Conservation (phyloP, 1,140 invertebrate species). For the Hypsibius dujardini region DNA sequence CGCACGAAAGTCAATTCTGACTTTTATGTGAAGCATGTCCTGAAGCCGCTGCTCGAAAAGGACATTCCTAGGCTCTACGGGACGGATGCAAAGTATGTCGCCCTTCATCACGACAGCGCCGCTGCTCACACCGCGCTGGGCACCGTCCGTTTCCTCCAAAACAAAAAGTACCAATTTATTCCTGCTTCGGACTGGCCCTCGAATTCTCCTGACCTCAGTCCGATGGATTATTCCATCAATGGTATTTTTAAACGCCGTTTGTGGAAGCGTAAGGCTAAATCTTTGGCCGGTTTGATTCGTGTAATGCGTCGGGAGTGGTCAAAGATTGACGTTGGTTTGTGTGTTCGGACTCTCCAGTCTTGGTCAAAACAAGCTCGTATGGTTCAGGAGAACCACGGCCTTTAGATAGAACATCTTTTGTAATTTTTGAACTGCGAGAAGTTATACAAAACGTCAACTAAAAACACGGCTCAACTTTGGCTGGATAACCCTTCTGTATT, state of each 20-base stretch:
- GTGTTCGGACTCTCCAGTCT: background rate
- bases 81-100: background rate
- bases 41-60: slow-evolving; percentile 5
- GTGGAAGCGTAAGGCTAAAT: background rate
- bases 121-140: background rate
- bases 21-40: background rate
- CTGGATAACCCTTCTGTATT: too few relatives aligned
- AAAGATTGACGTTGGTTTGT: background rate
- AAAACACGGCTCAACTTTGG: too few relatives aligned
- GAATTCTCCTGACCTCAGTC: background rate
- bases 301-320: background rate
- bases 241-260: background rate
- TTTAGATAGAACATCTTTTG: slow-evolving; percentile 6
- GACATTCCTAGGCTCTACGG: background rate
- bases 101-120: slow-evolving; percentile 3
- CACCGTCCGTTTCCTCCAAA: background rate
- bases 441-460: too few relatives aligned
- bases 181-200: background rate
- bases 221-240: background rate
- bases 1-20: background rate
- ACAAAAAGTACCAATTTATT: background rate
- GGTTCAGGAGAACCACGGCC: background rate
- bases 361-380: background rate
- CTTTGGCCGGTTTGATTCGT: background rate
- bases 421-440: too few relatives aligned